These are phyloP conservation scores for Digitonthophagus gazella DNA, from an alignment of 2,888 invertebrate species.

Conservation along the genomic window DNA sequence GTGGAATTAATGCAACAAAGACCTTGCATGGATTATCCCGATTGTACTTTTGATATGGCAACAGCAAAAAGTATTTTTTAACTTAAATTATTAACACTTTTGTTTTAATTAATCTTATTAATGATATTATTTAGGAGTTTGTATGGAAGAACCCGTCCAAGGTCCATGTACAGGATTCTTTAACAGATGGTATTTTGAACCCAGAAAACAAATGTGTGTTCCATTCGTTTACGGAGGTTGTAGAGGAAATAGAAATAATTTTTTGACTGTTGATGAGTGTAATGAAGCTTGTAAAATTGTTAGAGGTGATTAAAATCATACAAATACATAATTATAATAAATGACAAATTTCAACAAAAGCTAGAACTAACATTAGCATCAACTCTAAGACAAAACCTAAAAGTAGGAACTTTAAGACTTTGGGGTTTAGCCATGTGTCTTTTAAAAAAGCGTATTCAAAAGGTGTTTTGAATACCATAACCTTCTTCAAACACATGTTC, in stretches of 20 bases:
- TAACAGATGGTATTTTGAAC: constrained; percentile 84
- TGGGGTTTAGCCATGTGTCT: no score
- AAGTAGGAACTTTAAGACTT: no score
- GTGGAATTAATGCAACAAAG: constrained; percentile 75
- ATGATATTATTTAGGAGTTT: constrained; percentile 64
- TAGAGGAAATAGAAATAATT: constrained; percentile 89
- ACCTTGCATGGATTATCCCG: constrained; percentile 64
- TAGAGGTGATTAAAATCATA: constrained; percentile 51
- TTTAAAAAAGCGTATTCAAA: no score
- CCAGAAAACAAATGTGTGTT: constrained; percentile 71
- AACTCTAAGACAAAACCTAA: no score
- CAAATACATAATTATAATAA: neutral
- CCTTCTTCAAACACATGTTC: no score
- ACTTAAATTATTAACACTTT: constrained; percentile 5
- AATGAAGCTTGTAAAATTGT: constrained; percentile 65
- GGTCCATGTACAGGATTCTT: constrained; percentile 90
- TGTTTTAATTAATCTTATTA: neutral
- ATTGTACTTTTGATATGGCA: constrained; percentile 70
- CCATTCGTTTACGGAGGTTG: constrained; percentile 89
- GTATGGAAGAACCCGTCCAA: constrained; percentile 71
- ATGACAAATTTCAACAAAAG: no score
- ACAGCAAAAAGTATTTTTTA: constrained; percentile 69
- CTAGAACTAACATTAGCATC: no score
- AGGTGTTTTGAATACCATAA: no score
- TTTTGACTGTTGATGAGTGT: constrained; percentile 78